A percentile compares a stretch with the other conserved stretches of the same genome.
phyloP scores from a whole-genome alignment of 2,797 vertebrate species.

The Naso thynnoides region DNA sequence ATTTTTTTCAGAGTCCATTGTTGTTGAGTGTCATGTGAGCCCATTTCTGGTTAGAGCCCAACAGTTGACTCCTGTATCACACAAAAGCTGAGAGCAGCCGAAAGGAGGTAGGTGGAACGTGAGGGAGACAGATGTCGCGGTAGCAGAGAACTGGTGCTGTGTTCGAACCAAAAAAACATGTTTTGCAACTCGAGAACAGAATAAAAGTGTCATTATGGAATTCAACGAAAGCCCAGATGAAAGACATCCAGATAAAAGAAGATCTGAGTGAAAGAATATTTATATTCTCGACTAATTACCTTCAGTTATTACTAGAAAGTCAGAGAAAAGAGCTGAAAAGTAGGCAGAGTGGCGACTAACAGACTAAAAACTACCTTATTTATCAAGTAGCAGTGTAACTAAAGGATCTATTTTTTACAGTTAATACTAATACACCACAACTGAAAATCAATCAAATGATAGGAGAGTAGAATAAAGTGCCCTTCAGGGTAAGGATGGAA shows the following conservation, averaged over 20 bases:
- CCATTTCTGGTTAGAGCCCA: conserved; percentile 13
- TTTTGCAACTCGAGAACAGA: neutral
- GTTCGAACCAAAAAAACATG: neutral
- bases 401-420: neutral
- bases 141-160: neutral
- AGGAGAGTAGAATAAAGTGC: too few relatives aligned
- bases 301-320: too few relatives aligned
- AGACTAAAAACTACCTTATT: too few relatives aligned
- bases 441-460: too few relatives aligned
- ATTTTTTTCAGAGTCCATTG: conserved; percentile 21
- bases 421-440: neutral
- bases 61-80: conserved; percentile 11
- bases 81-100: neutral
- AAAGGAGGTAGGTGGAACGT: neutral
- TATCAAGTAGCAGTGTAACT: too few relatives aligned
- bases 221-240: too few relatives aligned
- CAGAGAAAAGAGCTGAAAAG: too few relatives aligned
- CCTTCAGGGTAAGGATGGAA: too few relatives aligned
- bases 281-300: too few relatives aligned
- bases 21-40: conserved; percentile 15
- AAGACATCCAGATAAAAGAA: too few relatives aligned
- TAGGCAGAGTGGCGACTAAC: too few relatives aligned
- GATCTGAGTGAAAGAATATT: too few relatives aligned
- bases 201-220: neutral
- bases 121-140: neutral